phyloP scores from a whole-genome alignment of 2,888 invertebrate genomes.

The Adela reaumurella region DNA sequence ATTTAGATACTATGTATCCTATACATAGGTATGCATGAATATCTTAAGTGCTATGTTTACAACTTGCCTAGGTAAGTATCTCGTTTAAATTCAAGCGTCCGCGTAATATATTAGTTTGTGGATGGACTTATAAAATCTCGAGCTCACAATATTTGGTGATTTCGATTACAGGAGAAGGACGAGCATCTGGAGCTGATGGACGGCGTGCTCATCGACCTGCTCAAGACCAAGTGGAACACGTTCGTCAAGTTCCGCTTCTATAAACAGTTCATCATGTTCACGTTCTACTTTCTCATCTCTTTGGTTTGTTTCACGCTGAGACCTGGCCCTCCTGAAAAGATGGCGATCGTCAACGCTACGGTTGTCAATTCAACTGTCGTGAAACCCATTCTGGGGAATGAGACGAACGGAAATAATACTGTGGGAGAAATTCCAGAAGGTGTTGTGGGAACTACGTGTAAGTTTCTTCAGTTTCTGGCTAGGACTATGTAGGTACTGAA shows the following conservation, averaged over 20 bases:
- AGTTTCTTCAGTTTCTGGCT: conserved; percentile 23
- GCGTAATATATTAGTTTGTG: too few relatives aligned
- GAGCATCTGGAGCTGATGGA: conserved; percentile 94
- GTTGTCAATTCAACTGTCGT: too few relatives aligned
- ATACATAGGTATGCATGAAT: too few relatives aligned
- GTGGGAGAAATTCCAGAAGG: conserved; percentile 8
- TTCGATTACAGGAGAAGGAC: conserved; percentile 79
- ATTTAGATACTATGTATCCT: too few relatives aligned
- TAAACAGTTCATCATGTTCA: conserved; percentile 86
- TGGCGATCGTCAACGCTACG: conserved; percentile 29
- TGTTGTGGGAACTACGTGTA: too few relatives aligned
- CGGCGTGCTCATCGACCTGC: conserved; percentile 87
- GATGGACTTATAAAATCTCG: too few relatives aligned
- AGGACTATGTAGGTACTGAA: conserved; percentile 4
- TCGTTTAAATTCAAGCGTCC: too few relatives aligned
- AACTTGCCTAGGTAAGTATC: too few relatives aligned
- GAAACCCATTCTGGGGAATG: conserved; percentile 4
- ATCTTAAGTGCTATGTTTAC: too few relatives aligned
- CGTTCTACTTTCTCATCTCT: conserved; percentile 86
- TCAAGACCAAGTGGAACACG: conserved; percentile 97
- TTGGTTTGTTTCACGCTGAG: conserved; percentile 84
- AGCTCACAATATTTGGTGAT: too few relatives aligned
- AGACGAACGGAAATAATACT: conserved; percentile 24
- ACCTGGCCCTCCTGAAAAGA: conserved; percentile 74
- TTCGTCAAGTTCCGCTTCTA: conserved; percentile 95